These are phyloP conservation scores for Megathymus violae DNA, from an alignment of 1,140 invertebrate species.

Conservation along the genomic window DNA sequence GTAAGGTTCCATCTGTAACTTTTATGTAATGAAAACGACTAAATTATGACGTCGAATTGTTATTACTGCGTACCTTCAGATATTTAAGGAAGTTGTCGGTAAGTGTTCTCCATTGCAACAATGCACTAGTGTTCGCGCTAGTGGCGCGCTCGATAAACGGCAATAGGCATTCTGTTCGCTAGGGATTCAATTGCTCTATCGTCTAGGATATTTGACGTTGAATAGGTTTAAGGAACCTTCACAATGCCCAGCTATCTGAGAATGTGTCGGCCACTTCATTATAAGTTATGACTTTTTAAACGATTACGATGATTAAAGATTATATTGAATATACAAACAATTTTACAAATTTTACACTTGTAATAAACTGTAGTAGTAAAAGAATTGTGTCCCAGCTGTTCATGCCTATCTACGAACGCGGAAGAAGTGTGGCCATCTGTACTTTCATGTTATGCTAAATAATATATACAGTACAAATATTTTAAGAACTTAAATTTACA, in stretches of 20 bases:
- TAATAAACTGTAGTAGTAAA: no score
- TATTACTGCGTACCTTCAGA: background rate
- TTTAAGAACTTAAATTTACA: no score
- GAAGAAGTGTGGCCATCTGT: no score
- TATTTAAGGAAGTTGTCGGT: slow-evolving; percentile 1
- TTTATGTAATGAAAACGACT: no score
- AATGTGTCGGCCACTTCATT: background rate
- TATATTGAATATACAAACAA: background rate
- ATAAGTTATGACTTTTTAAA: background rate
- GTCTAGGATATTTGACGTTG: slow-evolving; percentile 70
- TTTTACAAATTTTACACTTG: background rate
- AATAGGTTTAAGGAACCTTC: slow-evolving; percentile 72
- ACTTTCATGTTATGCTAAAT: no score
- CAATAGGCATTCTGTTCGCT: slow-evolving; percentile 80
- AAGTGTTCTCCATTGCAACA: slow-evolving; percentile 40
- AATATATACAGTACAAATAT: no score
- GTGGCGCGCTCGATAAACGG: slow-evolving; percentile 68
- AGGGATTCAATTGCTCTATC: slow-evolving; percentile 76
- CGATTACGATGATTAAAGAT: no score
- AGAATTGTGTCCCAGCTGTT: no score
- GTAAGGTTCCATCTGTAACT: no score
- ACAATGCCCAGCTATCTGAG: slow-evolving; percentile 41
- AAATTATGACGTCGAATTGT: no score
- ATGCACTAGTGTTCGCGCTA: slow-evolving; percentile 61
- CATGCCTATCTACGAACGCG: no score